Evolutionary conservation across 2,888 invertebrate species (phyloP).

Genomic region (Epinotia demarniana): DNA sequence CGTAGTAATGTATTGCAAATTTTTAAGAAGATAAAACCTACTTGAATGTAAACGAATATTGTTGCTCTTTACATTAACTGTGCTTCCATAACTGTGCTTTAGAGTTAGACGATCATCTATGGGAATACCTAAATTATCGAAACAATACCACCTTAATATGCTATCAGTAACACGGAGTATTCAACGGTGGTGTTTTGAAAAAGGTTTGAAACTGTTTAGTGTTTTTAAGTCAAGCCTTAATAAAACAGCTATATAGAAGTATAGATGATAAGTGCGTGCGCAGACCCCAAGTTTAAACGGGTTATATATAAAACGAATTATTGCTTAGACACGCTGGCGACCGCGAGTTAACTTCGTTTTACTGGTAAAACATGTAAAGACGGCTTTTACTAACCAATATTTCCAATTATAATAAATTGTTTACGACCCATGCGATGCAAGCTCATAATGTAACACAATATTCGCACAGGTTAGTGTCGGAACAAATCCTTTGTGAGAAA

Average conservation of each 20-base stretch:
- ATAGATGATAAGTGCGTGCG: slow-evolving; percentile 26
- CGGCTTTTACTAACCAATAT: background rate
- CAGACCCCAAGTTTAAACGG: slow-evolving; percentile 31
- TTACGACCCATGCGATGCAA: slow-evolving; percentile 17
- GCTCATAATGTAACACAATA: slow-evolving; percentile 26
- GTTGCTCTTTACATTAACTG: background rate
- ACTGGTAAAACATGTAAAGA: background rate
- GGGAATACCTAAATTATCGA: background rate
- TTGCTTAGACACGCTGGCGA: slow-evolving; percentile 23
- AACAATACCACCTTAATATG: background rate
- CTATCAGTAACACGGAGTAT: background rate
- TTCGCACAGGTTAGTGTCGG: slow-evolving; percentile 29
- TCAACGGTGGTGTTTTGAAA: background rate
- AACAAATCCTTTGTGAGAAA: slow-evolving; percentile 45
- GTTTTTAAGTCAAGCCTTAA: background rate
- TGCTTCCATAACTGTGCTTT: no score
- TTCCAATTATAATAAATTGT: slow-evolving; percentile 11
- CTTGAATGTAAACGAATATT: background rate
- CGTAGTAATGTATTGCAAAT: background rate
- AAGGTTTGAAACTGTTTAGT: background rate
- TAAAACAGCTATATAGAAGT: slow-evolving; percentile 21
- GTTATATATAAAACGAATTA: slow-evolving; percentile 23
- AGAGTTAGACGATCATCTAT: background rate
- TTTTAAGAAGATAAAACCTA: background rate
- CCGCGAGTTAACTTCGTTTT: slow-evolving; percentile 8